Evolutionary conservation across 2,888 invertebrate genomes (phyloP).

Genomic region (Sesia bembeciformis): DNA sequence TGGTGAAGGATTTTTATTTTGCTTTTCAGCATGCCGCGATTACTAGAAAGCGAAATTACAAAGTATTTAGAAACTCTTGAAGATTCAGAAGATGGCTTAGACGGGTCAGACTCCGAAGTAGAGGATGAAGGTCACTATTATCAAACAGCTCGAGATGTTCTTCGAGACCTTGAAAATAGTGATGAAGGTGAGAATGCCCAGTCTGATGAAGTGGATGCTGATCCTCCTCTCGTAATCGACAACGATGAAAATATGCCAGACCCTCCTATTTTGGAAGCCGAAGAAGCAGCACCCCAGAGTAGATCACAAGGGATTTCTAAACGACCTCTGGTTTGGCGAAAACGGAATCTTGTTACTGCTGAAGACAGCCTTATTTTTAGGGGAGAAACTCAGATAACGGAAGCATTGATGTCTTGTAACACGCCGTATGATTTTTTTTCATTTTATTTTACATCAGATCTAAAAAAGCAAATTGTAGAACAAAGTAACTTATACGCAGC

Average conservation of each 20-base stretch:
- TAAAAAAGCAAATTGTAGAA: constrained; percentile 21
- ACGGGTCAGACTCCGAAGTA: constrained; percentile 23
- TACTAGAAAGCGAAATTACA: too few relatives aligned
- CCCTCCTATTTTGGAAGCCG: constrained; percentile 22
- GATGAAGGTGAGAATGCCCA: constrained; percentile 20
- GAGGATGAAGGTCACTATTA: constrained; percentile 24
- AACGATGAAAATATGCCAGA: constrained; percentile 20
- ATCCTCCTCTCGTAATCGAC: constrained; percentile 21
- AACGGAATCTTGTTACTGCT: constrained; percentile 22
- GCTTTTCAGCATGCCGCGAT: constrained; percentile 23
- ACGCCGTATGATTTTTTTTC: constrained; percentile 14
- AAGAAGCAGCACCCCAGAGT: constrained; percentile 19
- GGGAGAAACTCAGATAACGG: constrained; percentile 20
- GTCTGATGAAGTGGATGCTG: constrained; percentile 21
- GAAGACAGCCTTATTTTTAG: constrained; percentile 23
- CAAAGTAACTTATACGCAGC: constrained; percentile 22
- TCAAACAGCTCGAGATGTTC: constrained; percentile 22
- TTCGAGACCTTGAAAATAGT: constrained; percentile 23
- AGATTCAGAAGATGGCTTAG: constrained; percentile 24
- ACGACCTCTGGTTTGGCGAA: constrained; percentile 26
- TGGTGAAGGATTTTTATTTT: constrained; percentile 25
- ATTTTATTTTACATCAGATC: constrained; percentile 24
- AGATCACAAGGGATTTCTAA: constrained; percentile 22
- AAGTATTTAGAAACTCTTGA: constrained; percentile 27
- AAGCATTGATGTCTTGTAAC: constrained; percentile 21